Conservation (phyloP, 2,113 vertebrate species). For the Neodontobutis hainanensis region DNA sequence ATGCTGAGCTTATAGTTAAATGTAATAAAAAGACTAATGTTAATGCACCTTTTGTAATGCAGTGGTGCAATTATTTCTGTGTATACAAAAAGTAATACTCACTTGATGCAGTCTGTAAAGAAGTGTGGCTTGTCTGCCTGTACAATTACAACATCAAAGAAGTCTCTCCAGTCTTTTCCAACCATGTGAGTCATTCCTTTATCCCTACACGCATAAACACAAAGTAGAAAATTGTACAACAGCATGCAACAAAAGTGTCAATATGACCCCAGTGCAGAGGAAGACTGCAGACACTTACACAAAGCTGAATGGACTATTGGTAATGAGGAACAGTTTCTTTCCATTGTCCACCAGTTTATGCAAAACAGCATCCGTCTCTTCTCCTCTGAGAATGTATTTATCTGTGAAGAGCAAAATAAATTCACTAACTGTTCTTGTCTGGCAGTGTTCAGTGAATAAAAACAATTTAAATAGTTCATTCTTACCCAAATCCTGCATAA, state of each 20-base stretch:
- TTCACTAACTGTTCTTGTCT: neutral
- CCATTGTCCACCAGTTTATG: constrained; percentile 77
- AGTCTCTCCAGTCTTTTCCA: constrained; percentile 85
- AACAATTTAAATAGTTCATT: constrained; percentile 3
- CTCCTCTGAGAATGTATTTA: constrained; percentile 83
- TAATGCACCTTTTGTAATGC: too few species aligned
- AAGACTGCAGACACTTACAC: constrained; percentile 77
- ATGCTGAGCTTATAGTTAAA: neutral
- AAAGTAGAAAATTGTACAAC: neutral
- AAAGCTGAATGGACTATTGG: constrained; percentile 88
- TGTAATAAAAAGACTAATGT: too few species aligned
- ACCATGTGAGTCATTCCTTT: constrained; percentile 89
- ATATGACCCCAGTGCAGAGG: constrained; percentile 8
- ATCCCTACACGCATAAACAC: constrained; percentile 64
- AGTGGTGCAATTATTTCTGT: neutral
- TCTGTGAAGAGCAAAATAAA: constrained; percentile 58
- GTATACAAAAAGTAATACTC: constrained; percentile 49
- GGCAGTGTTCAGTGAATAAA: neutral
- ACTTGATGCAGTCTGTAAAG: constrained; percentile 87
- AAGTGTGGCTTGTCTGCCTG: constrained; percentile 88
- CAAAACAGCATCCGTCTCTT: constrained; percentile 83
- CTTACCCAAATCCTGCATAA: constrained; percentile 85
- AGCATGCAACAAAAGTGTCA: neutral
- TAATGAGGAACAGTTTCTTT: constrained; percentile 88
- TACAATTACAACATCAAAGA: constrained; percentile 85